Evolutionary conservation across 2,888 invertebrate genomes (phyloP).

Genomic region (Glaucopsyche alexis): DNA sequence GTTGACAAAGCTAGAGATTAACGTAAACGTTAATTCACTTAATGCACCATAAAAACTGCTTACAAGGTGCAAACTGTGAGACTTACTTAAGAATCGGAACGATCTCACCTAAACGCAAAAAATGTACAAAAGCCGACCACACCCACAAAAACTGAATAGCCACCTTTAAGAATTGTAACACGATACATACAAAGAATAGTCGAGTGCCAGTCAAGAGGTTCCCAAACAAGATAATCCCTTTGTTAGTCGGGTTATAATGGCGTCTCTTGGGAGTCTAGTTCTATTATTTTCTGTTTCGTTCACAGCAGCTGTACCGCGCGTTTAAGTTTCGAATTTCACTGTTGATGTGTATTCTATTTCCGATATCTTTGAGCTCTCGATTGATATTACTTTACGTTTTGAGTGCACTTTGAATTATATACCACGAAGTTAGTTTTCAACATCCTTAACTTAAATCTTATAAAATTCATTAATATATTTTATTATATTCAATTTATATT

Average conservation of each 20-base stretch:
- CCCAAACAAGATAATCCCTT: slow-evolving; percentile 78
- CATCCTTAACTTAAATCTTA: neutral
- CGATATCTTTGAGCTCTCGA: slow-evolving; percentile 38
- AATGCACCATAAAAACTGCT: slow-evolving; percentile 31
- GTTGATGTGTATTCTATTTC: slow-evolving; percentile 64
- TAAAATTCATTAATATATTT: neutral
- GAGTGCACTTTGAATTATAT: neutral
- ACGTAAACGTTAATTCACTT: slow-evolving; percentile 26
- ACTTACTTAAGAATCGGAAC: slow-evolving; percentile 36
- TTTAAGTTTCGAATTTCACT: slow-evolving; percentile 71
- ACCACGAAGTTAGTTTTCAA: neutral
- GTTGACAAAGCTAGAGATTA: neutral
- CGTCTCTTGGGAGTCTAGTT: slow-evolving; percentile 63
- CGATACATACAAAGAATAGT: slow-evolving; percentile 66
- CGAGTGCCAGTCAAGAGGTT: slow-evolving; percentile 76
- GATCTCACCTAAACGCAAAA: slow-evolving; percentile 35
- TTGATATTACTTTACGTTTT: slow-evolving; percentile 22
- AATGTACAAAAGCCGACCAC: slow-evolving; percentile 36
- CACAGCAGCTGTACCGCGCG: slow-evolving; percentile 67
- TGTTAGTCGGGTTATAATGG: slow-evolving; percentile 72
- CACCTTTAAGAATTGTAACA: slow-evolving; percentile 66
- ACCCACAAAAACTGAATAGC: slow-evolving; percentile 61
- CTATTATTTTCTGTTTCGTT: slow-evolving; percentile 73
- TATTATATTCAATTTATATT: no score
- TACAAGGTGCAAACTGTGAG: slow-evolving; percentile 41